These are phyloP conservation scores for Neopelma chrysocephalum DNA, from an alignment of 2,797 vertebrate genomes.

Conservation along the genomic window DNA sequence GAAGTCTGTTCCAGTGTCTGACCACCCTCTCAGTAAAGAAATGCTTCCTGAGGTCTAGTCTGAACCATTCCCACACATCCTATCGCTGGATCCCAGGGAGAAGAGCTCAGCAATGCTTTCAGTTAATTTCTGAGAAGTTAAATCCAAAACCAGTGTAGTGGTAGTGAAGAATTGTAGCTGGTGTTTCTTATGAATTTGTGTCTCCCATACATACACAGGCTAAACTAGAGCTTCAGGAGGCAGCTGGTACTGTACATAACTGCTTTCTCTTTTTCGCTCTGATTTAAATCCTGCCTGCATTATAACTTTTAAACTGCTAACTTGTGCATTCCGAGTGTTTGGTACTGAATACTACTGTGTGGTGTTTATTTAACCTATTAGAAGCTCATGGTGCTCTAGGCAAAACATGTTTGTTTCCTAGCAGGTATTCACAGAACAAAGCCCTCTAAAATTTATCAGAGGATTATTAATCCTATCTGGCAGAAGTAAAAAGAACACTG, in stretches of 20 bases:
- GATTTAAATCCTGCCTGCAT: conserved; percentile 18
- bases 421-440: not conserved
- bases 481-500: not conserved
- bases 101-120: not conserved
- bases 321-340: not conserved
- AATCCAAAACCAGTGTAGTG: not conserved
- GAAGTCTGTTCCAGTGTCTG: not conserved
- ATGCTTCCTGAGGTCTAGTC: not conserved
- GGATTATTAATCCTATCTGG: not conserved
- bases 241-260: not conserved
- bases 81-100: not conserved
- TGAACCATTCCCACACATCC: accelerated
- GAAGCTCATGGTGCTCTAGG: not conserved
- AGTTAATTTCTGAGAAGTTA: conserved; percentile 22
- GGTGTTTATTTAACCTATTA: conserved; percentile 6
- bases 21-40: not conserved
- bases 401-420: not conserved
- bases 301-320: conserved; percentile 53
- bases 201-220: not conserved
- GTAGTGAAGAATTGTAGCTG: not conserved
- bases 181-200: not conserved
- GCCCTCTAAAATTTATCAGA: not conserved
- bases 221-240: not conserved
- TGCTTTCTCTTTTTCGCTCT: conserved; percentile 3
- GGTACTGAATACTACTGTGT: conserved; percentile 9